phyloP scores from a whole-genome alignment of 2,113 vertebrate genomes.

The Odocoileus virginianus region DNA sequence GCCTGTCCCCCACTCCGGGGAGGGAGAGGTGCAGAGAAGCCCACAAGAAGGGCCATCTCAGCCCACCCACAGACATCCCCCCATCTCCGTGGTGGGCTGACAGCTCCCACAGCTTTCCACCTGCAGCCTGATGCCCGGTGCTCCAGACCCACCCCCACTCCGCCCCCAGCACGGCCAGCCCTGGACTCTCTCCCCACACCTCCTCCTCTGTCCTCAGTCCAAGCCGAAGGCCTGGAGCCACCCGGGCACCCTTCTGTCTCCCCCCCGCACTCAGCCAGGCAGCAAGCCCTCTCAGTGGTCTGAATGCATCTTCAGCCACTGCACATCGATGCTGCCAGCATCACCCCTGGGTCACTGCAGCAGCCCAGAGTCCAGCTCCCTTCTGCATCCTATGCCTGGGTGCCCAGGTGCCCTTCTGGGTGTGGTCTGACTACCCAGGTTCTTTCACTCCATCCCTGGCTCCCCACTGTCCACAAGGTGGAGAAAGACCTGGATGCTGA shows the following conservation, averaged over 20 bases:
- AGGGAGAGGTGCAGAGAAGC: background rate
- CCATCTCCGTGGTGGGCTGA: background rate
- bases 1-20: background rate
- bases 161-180: background rate
- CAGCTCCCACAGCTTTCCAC: no score
- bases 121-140: background rate
- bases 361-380: background rate
- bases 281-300: background rate
- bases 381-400: background rate
- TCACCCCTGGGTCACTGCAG: background rate
- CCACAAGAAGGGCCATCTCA: background rate
- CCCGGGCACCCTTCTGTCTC: background rate
- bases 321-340: background rate
- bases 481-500: background rate
- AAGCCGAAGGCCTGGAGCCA: background rate
- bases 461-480: background rate
- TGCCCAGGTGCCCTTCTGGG: background rate
- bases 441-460: background rate
- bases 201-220: background rate
- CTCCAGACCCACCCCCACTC: rapidly evolving
- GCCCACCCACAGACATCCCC: background rate
- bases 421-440: background rate
- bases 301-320: rapidly evolving
- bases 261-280: background rate
- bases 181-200: background rate